Percentiles rank a stretch among this genome's conserved stretches.
Conservation (phyloP, 2,797 vertebrate species). For the Telmatherina bonti region DNA sequence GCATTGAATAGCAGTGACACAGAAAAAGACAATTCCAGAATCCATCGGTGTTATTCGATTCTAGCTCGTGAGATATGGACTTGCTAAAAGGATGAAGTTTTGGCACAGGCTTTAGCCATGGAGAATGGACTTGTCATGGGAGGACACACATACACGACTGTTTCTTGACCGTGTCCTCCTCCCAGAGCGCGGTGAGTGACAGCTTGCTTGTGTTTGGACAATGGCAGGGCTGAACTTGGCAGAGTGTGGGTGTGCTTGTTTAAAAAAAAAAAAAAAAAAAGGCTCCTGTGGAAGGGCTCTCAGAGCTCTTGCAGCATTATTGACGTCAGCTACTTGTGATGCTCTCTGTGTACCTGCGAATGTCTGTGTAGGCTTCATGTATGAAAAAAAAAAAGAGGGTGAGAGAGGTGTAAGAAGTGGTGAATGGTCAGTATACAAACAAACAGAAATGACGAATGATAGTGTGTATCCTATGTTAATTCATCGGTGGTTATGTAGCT, state of each 20-base stretch:
- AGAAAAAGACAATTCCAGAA: slow-evolving; percentile 42
- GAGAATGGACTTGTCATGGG: slow-evolving; percentile 43
- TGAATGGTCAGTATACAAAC: slow-evolving; percentile 39
- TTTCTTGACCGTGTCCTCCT: slow-evolving; percentile 50
- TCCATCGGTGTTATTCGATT: slow-evolving; percentile 59
- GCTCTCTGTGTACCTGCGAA: slow-evolving; percentile 46
- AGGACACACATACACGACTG: slow-evolving; percentile 37
- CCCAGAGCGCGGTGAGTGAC: slow-evolving; percentile 50
- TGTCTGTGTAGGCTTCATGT: slow-evolving; percentile 46
- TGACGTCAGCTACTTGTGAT: slow-evolving; percentile 76
- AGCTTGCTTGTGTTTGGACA: slow-evolving; percentile 70
- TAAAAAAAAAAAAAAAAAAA: slow-evolving; percentile 65
- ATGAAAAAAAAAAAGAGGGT: slow-evolving; percentile 17
- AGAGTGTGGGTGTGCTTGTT: slow-evolving; percentile 75
- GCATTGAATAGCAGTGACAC: slow-evolving; percentile 50
- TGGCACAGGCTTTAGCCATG: slow-evolving; percentile 27
- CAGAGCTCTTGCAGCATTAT: slow-evolving; percentile 64
- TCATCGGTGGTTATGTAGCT: background rate
- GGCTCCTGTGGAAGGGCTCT: slow-evolving; percentile 65
- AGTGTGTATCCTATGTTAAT: slow-evolving; percentile 6
- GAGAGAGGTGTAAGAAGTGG: slow-evolving; percentile 31
- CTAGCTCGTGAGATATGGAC: slow-evolving; percentile 41
- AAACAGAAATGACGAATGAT: slow-evolving; percentile 33
- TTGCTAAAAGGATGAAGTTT: slow-evolving; percentile 52
- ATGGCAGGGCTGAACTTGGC: slow-evolving; percentile 72